phyloP scores from a whole-genome alignment of 1,140 invertebrate species.

The Onthophagus taurus region DNA sequence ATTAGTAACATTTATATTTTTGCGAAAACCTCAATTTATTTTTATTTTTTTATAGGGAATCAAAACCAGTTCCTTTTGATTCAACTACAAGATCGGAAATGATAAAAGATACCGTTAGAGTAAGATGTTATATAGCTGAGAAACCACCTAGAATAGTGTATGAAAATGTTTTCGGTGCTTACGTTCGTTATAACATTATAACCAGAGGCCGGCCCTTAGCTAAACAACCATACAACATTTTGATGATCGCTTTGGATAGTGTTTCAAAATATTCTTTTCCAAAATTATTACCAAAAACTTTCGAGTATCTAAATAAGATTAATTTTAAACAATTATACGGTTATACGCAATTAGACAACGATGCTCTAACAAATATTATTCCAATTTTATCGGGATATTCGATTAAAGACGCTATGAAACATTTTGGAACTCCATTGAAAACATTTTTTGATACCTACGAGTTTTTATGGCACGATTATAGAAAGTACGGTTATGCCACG shows the following conservation, averaged over 20 bases:
- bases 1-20: conserved; percentile 4
- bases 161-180: conserved; percentile 36
- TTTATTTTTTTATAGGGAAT: conserved; percentile 4
- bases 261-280: conserved; percentile 69
- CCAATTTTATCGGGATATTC: conserved; percentile 60
- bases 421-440: conserved; percentile 42
- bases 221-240: conserved; percentile 44
- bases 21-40: conserved; percentile 10
- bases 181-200: too few species aligned
- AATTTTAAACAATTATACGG: conserved; percentile 46
- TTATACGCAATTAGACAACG: conserved; percentile 63
- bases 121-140: conserved; percentile 3
- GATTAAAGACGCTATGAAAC: conserved; percentile 39
- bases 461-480: conserved; percentile 53
- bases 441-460: conserved; percentile 44
- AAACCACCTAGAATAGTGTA: conserved; percentile 32
- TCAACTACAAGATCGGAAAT: neutral
- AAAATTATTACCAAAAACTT: conserved; percentile 65
- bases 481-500: conserved; percentile 49
- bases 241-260: conserved; percentile 73
- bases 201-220: too few species aligned
- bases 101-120: neutral
- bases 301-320: conserved; percentile 46
- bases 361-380: conserved; percentile 77
- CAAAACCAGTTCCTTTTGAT: conserved; percentile 1